phyloP scores from a whole-genome alignment of 1,140 invertebrate genomes.

The Pachypsylla venusta region DNA sequence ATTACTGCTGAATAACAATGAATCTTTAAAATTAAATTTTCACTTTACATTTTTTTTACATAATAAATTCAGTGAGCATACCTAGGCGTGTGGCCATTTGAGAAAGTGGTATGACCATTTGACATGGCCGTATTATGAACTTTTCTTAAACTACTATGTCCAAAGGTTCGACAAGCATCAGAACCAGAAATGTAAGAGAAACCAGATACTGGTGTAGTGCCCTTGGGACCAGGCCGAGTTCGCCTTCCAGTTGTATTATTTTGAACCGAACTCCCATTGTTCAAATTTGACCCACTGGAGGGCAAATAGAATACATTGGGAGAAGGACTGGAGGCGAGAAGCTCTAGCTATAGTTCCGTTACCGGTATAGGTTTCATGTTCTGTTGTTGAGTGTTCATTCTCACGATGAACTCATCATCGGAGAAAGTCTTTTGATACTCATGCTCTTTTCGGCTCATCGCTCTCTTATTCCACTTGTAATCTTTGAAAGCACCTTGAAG shows the following conservation, averaged over 20 bases:
- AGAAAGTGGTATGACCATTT: conserved; percentile 2
- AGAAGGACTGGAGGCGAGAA: conserved; percentile 45
- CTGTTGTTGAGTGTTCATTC: conserved; percentile 42
- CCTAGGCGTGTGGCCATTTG: not conserved
- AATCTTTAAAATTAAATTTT: too few species aligned
- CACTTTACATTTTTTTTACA: conserved; percentile 1
- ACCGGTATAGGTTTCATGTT: conserved; percentile 58
- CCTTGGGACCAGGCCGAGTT: conserved; percentile 33
- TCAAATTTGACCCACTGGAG: conserved; percentile 32
- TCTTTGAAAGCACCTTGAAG: conserved; percentile 64
- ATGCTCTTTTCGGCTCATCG: conserved; percentile 59
- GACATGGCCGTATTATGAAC: not conserved
- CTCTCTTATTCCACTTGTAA: conserved; percentile 64
- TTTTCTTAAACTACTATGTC: conserved; percentile 2
- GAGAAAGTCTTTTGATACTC: conserved; percentile 78
- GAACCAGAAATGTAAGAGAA: conserved; percentile 59
- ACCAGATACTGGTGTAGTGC: conserved; percentile 50
- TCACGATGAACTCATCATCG: conserved; percentile 64
- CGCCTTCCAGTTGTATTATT: conserved; percentile 37
- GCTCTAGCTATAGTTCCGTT: conserved; percentile 86
- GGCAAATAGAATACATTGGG: conserved; percentile 48
- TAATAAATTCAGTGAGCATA: conserved; percentile 2
- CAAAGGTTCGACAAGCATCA: conserved; percentile 33
- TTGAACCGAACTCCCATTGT: conserved; percentile 29
- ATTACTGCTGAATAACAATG: too few species aligned